Conservation (phyloP, 2,113 vertebrate species). For the Tapirus terrestris region DNA sequence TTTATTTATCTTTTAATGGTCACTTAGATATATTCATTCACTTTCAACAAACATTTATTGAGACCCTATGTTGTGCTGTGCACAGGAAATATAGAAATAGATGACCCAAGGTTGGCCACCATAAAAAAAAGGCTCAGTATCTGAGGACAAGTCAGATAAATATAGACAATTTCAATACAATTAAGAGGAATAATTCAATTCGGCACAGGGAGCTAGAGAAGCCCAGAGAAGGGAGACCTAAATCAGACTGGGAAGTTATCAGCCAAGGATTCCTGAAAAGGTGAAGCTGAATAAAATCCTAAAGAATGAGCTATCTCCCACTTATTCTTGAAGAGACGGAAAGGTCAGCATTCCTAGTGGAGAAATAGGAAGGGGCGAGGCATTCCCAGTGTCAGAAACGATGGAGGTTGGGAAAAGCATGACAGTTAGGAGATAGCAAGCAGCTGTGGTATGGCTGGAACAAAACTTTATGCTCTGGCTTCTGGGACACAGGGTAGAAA, state of each 20-base stretch:
- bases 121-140: neutral
- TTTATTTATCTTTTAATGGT: neutral
- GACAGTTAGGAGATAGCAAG: fast-evolving
- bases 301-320: fast-evolving
- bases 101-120: fast-evolving
- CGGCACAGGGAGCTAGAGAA: neutral
- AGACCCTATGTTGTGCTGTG: neutral
- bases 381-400: neutral
- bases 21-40: neutral
- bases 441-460: fast-evolving
- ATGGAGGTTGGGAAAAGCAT: neutral
- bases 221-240: fast-evolving
- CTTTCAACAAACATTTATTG: neutral
- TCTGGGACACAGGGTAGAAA: neutral
- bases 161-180: neutral
- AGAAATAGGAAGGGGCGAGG: fast-evolving
- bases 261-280: neutral
- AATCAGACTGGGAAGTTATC: neutral
- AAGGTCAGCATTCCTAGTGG: fast-evolving
- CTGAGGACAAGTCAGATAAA: neutral
- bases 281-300: too few species aligned
- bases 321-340: neutral
- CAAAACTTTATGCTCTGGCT: fast-evolving
- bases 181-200: neutral
- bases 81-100: neutral